A percentile compares a stretch with the other conserved stretches of the same genome.
phyloP scores from a whole-genome alignment of 2,797 vertebrate genomes.

The Helicolenus hilgendorfi region DNA sequence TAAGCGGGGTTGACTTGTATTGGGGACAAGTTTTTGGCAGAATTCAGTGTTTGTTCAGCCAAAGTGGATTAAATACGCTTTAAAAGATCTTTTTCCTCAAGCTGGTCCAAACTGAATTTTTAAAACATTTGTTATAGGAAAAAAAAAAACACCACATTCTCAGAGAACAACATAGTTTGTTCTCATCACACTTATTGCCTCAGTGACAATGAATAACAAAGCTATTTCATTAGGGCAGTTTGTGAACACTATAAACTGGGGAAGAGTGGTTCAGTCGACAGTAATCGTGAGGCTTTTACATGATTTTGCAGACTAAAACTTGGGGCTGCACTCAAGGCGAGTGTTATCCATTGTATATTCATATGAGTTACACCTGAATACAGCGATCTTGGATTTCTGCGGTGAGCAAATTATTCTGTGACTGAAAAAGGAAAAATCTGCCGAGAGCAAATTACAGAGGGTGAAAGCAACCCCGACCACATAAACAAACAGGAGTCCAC shows the following conservation, averaged over 20 bases:
- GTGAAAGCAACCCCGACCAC: constrained; percentile 67
- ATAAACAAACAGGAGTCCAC: constrained; percentile 52
- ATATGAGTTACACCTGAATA: constrained; percentile 63
- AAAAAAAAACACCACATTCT: not conserved
- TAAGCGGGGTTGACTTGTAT: constrained; percentile 11
- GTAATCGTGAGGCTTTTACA: constrained; percentile 46
- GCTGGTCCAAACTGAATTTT: not conserved
- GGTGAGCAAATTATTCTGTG: constrained; percentile 68
- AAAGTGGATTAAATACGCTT: constrained; percentile 12
- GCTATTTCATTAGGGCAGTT: constrained; percentile 17
- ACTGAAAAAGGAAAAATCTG: constrained; percentile 54
- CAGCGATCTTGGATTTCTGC: constrained; percentile 46
- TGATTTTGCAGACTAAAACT: constrained; percentile 47
- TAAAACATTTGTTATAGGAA: not conserved
- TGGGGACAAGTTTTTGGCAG: constrained; percentile 1
- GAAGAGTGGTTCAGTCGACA: not conserved
- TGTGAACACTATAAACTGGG: constrained; percentile 19
- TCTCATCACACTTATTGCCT: constrained; percentile 8
- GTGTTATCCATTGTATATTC: constrained; percentile 47
- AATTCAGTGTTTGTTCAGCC: constrained; percentile 6
- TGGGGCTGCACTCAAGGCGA: constrained; percentile 26
- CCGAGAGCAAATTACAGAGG: constrained; percentile 61
- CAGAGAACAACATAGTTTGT: not conserved
- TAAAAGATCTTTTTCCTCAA: not conserved
- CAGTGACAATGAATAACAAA: constrained; percentile 4